Evolutionary conservation across 2,797 vertebrate genomes (phyloP), one percentile per base, ranked within the genome.

Genomic region (Ctenochaetus hawaiiensis): DNA sequence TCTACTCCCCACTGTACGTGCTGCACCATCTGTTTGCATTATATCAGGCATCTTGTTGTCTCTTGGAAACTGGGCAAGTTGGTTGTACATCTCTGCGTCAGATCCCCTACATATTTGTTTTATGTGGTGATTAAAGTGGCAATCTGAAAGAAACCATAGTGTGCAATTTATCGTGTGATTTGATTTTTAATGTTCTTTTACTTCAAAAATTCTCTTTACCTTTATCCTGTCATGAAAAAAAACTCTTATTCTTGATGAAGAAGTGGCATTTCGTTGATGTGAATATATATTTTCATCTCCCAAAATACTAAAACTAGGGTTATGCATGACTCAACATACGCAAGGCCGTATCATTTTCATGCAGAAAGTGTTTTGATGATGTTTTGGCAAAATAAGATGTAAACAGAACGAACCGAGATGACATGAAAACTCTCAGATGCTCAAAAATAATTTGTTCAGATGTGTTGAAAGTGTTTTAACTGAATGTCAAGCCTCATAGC

Each of bases 21-120:
- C 54, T 37, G 41, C 58, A 49, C 82, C 85, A 88, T 89, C 86
- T 89, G 79, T 75, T 80, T 81, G 74, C 65, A 8, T 79, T 70
- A 44, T 63, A 75, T 71, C 54, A 65, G 66, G 57, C 76, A 23
- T 73, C 53, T 51, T 77, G 69, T 77, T 41, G 39, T 73, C 49
- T 71, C 64, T 62, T 53, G 51, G 22, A 78, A 67, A 66, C 71
- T 49, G 44, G 13, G n/a, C 34, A 65, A 66, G 43, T 48, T 41
- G 67, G 18, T 26, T 70, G 23, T 20, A 51, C 45, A 47, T 75
- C 43, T 80, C 17, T 48, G 54, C 43, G 75, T 26, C 8, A 23
- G 9, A 67, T 53, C 62, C 61, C 63, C 5, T 47, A 56, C 61
- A 53, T 52, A 37, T 78, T 77, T 64, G 69, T 30, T 62, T 78